These are phyloP conservation scores for Labeo catla DNA, from an alignment of 2,113 vertebrate genomes.

Conservation along the genomic window DNA sequence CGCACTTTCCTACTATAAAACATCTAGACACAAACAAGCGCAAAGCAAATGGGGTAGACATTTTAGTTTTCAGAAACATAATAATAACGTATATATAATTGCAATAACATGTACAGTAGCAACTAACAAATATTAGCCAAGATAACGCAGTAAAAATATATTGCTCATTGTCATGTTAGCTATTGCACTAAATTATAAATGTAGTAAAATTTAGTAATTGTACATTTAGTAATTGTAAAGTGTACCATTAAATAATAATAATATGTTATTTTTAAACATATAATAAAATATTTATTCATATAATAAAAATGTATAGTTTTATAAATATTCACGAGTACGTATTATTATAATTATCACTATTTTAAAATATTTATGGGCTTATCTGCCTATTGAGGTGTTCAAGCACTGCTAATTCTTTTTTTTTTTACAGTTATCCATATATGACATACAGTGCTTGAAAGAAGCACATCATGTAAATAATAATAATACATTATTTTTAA, in stretches of 20 bases:
- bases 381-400: too few species aligned
- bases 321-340: too few species aligned
- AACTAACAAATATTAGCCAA: too few species aligned
- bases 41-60: not conserved
- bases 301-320: not conserved
- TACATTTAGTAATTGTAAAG: not conserved
- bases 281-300: not conserved
- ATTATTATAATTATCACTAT: too few species aligned
- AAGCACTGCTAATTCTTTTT: too few species aligned
- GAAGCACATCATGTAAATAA: too few species aligned
- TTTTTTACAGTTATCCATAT: too few species aligned
- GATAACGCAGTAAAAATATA: not conserved
- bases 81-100: not conserved
- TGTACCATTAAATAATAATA: not conserved
- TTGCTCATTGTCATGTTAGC: not conserved
- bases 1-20: not conserved
- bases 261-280: not conserved
- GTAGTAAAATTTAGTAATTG: too few species aligned
- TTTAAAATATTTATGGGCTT: too few species aligned
- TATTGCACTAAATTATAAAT: too few species aligned
- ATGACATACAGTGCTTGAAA: too few species aligned
- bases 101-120: not conserved
- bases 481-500: too few species aligned
- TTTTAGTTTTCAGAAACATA: not conserved
- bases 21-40: not conserved